Conservation (phyloP, 2,888 invertebrate genomes). For the Tetragonisca angustula region DNA sequence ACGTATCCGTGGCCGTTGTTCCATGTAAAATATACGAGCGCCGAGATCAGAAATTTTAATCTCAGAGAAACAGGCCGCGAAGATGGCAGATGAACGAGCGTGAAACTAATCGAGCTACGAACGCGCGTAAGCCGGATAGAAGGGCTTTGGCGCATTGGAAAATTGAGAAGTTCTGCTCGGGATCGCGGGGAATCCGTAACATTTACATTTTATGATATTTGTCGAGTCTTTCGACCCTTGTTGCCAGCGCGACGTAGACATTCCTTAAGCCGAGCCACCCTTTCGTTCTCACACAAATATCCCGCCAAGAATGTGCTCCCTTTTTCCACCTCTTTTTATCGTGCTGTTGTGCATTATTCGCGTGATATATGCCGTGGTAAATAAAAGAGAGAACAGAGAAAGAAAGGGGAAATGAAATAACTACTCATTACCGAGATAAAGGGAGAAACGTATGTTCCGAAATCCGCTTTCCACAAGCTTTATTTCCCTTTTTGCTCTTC, state of each 20-base stretch:
- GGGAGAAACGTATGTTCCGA: conserved; percentile 26
- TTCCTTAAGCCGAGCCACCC: conserved; percentile 71
- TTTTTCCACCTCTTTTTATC: conserved; percentile 35
- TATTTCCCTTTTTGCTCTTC: background rate
- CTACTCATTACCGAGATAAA: conserved; percentile 65
- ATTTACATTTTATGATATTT: conserved; percentile 77
- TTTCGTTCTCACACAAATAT: conserved; percentile 78
- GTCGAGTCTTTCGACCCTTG: conserved; percentile 65
- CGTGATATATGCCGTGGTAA: conserved; percentile 69
- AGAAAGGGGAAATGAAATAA: conserved; percentile 23
- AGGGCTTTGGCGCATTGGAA: conserved; percentile 59
- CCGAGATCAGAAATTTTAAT: conserved; percentile 49
- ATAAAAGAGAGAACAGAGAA: conserved; percentile 23
- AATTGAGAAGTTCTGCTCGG: conserved; percentile 66
- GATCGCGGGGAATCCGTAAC: conserved; percentile 60
- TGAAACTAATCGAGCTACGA: conserved; percentile 55
- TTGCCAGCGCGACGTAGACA: conserved; percentile 47
- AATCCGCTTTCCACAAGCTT: conserved; percentile 49
- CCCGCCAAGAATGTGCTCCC: conserved; percentile 54
- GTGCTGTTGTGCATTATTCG: conserved; percentile 67
- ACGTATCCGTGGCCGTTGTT: conserved; percentile 11
- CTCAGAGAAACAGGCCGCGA: conserved; percentile 28
- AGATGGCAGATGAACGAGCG: conserved; percentile 28
- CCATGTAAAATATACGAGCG: conserved; percentile 32
- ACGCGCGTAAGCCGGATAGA: conserved; percentile 54